Conservation (phyloP, 2,113 vertebrate genomes). For the Sander vitreus region DNA sequence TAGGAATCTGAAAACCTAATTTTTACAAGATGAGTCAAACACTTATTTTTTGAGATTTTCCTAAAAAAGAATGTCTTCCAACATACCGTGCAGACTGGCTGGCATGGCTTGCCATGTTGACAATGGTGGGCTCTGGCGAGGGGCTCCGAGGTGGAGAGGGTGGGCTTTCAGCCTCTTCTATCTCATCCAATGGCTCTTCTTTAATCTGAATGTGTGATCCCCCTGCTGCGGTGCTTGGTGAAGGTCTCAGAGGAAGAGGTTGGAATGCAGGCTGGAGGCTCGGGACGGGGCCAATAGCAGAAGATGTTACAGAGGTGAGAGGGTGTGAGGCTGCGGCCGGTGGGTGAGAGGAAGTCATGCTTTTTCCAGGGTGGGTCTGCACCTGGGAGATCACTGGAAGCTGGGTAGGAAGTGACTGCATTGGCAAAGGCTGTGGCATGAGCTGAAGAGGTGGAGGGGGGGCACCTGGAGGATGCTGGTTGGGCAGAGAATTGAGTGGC, state of each 20-base stretch:
- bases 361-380: conserved; percentile 86
- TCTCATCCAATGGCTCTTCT: conserved; percentile 94
- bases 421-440: conserved; percentile 91
- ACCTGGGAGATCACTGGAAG: conserved; percentile 91
- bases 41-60: neutral
- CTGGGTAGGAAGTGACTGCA: conserved; percentile 87
- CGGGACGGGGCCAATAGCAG: conserved; percentile 76
- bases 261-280: conserved; percentile 83
- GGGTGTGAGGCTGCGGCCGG: conserved; percentile 83
- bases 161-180: conserved; percentile 92
- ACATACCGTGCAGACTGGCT: conserved; percentile 95
- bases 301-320: conserved; percentile 75
- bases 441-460: conserved; percentile 96
- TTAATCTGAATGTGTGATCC: conserved; percentile 90
- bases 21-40: neutral
- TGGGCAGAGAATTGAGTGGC: conserved; percentile 92
- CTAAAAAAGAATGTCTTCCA: neutral
- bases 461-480: conserved; percentile 92
- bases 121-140: conserved; percentile 92
- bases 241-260: conserved; percentile 76
- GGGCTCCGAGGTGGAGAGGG: conserved; percentile 92
- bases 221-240: conserved; percentile 64
- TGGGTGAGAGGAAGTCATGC: conserved; percentile 80
- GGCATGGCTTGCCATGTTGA: conserved; percentile 94
- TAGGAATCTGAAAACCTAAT: neutral